Conservation (phyloP, 2,888 invertebrate species). For the Tribolium freemani region DNA sequence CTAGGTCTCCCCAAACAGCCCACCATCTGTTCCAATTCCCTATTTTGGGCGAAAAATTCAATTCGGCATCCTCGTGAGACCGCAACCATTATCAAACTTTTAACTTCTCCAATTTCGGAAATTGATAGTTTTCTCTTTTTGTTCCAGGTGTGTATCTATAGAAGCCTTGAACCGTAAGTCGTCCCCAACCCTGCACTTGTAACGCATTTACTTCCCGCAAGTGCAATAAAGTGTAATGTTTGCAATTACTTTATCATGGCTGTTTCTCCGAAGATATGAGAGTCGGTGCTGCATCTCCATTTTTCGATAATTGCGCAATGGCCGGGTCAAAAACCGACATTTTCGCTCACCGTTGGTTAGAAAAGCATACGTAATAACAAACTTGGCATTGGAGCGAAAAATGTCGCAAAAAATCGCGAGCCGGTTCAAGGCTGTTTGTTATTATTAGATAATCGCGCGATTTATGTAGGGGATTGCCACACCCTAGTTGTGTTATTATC, state of each 20-base stretch:
- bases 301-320: constrained; percentile 3
- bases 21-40: background rate
- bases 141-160: constrained; percentile 47
- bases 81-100: background rate
- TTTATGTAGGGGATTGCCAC: constrained; percentile 19
- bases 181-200: background rate
- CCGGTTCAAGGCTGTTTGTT: constrained; percentile 49
- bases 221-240: constrained; percentile 38
- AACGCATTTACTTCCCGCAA: background rate
- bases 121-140: constrained; percentile 21
- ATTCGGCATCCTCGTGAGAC: background rate
- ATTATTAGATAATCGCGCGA: constrained; percentile 48
- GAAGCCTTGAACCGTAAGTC: background rate
- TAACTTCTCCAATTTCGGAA: background rate
- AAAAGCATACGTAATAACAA: constrained; percentile 30
- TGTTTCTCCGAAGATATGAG: constrained; percentile 41
- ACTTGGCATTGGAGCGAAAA: constrained; percentile 47
- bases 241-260: constrained; percentile 37
- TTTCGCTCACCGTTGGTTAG: constrained; percentile 18
- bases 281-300: constrained; percentile 38
- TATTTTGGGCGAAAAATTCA: background rate
- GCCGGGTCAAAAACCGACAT: constrained; percentile 33
- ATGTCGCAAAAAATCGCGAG: constrained; percentile 30
- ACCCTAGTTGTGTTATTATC: constrained; percentile 29
- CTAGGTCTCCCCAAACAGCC: background rate